Percentiles rank a stretch among this genome's conserved stretches.
Conservation (phyloP, 1,140 invertebrate species). For the Drosophila busckii region DNA sequence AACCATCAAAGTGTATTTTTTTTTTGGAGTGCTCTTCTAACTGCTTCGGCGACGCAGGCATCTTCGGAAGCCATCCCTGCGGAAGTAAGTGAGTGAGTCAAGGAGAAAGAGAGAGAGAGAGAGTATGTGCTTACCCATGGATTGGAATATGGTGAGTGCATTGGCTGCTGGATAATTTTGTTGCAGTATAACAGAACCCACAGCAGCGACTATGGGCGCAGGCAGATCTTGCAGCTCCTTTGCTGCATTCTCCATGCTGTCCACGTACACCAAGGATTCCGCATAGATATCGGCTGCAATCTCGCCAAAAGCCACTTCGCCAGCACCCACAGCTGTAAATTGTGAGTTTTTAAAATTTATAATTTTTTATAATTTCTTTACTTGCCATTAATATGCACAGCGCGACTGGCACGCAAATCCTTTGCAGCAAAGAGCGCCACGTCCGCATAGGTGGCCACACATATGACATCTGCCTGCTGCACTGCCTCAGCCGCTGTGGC, state of each 20-base stretch:
- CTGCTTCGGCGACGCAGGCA: conserved; percentile 60
- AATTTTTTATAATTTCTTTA: neutral
- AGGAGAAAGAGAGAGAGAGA: neutral
- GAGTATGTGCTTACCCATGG: conserved; percentile 39
- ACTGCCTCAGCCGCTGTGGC: conserved; percentile 18
- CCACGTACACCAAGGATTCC: conserved; percentile 71
- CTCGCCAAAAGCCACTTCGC: conserved; percentile 74
- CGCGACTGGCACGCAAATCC: conserved; percentile 15
- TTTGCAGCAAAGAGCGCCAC: conserved; percentile 23
- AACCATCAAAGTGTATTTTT: neutral
- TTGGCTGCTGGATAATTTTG: conserved; percentile 7
- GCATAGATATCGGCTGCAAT: conserved; percentile 74
- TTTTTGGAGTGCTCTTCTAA: conserved; percentile 24
- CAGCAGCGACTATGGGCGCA: conserved; percentile 65
- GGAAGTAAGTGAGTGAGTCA: neutral
- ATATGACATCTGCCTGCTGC: conserved; percentile 45
- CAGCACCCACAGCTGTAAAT: conserved; percentile 79
- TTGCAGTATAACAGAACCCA: conserved; percentile 72
- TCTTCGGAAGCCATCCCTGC: conserved; percentile 67
- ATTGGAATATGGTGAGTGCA: conserved; percentile 55
- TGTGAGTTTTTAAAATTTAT: neutral
- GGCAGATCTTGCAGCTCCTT: conserved; percentile 68
- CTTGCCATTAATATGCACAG: conserved; percentile 61
- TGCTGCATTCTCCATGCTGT: conserved; percentile 71
- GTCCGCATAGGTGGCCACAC: conserved; percentile 46